Evolutionary conservation across 2,888 invertebrate genomes (phyloP).

Genomic region (Dione juno): DNA sequence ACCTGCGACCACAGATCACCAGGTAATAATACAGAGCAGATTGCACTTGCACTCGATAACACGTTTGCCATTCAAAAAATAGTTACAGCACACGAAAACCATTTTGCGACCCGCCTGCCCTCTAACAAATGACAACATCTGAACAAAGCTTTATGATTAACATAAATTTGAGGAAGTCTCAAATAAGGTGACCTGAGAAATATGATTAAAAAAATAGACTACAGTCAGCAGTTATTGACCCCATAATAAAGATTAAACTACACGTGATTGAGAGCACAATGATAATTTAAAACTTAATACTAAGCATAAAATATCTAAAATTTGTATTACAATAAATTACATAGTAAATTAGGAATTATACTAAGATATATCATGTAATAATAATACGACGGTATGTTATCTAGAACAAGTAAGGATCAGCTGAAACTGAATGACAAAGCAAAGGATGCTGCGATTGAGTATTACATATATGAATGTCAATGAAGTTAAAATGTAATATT

Average conservation of each 20-base stretch:
- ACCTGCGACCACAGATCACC: slow-evolving; percentile 62
- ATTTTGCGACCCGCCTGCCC: slow-evolving; percentile 26
- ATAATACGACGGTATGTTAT: slow-evolving; percentile 32
- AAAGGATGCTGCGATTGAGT: slow-evolving; percentile 43
- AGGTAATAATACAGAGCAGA: slow-evolving; percentile 51
- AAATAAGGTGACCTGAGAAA: slow-evolving; percentile 43
- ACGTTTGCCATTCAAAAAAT: slow-evolving; percentile 46
- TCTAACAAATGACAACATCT: slow-evolving; percentile 7
- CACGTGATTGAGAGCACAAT: slow-evolving; percentile 79
- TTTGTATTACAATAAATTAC: not conserved
- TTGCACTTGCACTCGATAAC: slow-evolving; percentile 59
- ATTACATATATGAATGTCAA: slow-evolving; percentile 27
- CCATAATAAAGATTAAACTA: slow-evolving; percentile 75
- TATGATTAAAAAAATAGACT: slow-evolving; percentile 56
- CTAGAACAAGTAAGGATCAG: slow-evolving; percentile 44
- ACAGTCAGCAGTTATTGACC: slow-evolving; percentile 78
- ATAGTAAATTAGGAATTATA: not conserved
- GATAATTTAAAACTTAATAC: slow-evolving; percentile 38
- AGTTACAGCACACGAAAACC: slow-evolving; percentile 35
- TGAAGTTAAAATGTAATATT: slow-evolving; percentile 17
- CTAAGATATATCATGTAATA: slow-evolving; percentile 14
- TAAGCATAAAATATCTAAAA: not conserved
- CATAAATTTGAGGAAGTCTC: slow-evolving; percentile 13
- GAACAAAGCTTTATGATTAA: slow-evolving; percentile 24
- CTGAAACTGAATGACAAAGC: slow-evolving; percentile 45